Conservation (phyloP, 2,797 vertebrate species). For the Hoplostethus atlanticus region DNA sequence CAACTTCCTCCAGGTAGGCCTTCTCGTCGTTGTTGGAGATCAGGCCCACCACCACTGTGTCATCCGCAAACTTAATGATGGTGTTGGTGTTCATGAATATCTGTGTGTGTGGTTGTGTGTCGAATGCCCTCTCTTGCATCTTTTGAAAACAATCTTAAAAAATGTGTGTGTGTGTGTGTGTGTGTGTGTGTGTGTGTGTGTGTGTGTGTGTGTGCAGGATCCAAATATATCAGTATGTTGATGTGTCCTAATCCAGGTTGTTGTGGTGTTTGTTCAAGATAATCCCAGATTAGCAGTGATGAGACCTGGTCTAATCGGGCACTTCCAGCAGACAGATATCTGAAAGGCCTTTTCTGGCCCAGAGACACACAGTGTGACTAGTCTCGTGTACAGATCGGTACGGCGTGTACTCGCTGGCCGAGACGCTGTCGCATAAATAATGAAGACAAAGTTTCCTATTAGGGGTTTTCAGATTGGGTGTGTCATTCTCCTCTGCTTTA, state of each 20-base stretch:
- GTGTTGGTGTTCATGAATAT: no score
- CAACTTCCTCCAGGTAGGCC: no score
- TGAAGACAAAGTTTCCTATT: slow-evolving; percentile 30
- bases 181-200: slow-evolving; percentile 2
- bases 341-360: neutral
- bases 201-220: slow-evolving; percentile 18
- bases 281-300: slow-evolving; percentile 62
- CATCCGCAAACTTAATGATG: no score
- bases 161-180: slow-evolving; percentile 2
- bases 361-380: slow-evolving; percentile 7
- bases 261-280: slow-evolving; percentile 48
- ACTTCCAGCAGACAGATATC: neutral
- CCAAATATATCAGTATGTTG: slow-evolving; percentile 3
- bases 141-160: neutral
- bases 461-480: neutral
- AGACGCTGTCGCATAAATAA: slow-evolving; percentile 40
- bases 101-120: no score
- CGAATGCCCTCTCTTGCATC: no score
- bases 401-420: slow-evolving; percentile 28
- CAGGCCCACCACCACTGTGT: no score
- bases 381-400: slow-evolving; percentile 18
- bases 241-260: slow-evolving; percentile 36
- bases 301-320: slow-evolving; percentile 45
- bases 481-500: neutral
- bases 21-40: no score